These are phyloP conservation scores for Acholoe squamosa DNA, from an alignment of 2,888 invertebrate genomes.

Conservation along the genomic window DNA sequence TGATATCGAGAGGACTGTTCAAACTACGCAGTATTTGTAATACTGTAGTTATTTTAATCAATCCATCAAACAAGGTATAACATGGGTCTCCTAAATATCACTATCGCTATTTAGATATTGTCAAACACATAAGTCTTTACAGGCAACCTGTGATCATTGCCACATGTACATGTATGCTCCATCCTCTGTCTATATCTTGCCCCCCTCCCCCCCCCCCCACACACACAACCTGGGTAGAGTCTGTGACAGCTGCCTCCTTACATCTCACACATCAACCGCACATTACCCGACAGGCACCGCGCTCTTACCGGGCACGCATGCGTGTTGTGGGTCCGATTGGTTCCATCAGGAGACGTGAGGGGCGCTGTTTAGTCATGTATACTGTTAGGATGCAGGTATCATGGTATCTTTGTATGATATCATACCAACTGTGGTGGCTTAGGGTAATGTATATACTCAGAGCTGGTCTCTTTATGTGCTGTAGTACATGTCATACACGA, in stretches of 20 bases:
- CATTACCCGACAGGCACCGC: slow-evolving; percentile 30
- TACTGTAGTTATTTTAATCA: too few species aligned
- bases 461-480: background rate
- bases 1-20: too few species aligned
- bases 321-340: slow-evolving; percentile 9
- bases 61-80: too few species aligned
- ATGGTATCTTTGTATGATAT: background rate
- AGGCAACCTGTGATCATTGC: too few species aligned
- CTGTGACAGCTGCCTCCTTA: background rate
- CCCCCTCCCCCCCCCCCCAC: background rate
- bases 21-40: too few species aligned
- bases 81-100: too few species aligned
- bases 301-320: background rate
- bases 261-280: slow-evolving; percentile 20
- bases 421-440: too few species aligned
- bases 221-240: background rate
- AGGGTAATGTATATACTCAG: background rate
- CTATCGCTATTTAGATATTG: too few species aligned
- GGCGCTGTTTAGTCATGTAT: background rate
- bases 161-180: too few species aligned
- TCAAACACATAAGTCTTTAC: too few species aligned
- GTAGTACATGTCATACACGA: background rate
- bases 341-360: background rate
- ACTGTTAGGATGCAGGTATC: background rate
- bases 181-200: background rate